These are phyloP conservation scores for Picus viridis DNA, from an alignment of 2,797 vertebrate genomes.

Conservation along the genomic window DNA sequence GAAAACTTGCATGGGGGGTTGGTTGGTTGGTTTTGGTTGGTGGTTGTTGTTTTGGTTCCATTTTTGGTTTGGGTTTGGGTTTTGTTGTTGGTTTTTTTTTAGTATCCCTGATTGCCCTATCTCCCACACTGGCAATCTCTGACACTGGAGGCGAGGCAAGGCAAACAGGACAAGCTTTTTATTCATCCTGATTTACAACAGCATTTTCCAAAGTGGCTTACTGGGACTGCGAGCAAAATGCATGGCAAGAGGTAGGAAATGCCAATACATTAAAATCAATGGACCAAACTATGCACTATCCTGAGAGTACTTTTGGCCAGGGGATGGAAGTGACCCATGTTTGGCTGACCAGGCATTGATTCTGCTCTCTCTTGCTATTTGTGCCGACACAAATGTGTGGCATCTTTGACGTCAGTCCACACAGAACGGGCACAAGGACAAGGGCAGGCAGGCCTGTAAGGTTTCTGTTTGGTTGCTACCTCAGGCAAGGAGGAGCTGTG, in stretches of 20 bases:
- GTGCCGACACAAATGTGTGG: background rate
- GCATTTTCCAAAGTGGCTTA: conserved; percentile 22
- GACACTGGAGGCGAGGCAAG: background rate
- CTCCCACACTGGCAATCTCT: background rate
- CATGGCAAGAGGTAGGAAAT: conserved; percentile 10
- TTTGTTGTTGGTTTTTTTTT: background rate
- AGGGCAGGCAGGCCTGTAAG: background rate
- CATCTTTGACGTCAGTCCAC: conserved; percentile 39
- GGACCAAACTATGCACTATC: background rate
- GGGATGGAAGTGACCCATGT: conserved; percentile 43
- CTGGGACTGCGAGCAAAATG: conserved; percentile 28
- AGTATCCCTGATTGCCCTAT: background rate
- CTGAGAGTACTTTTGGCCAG: conserved; percentile 43
- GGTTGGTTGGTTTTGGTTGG: too few relatives aligned
- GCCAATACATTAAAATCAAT: conserved; percentile 60
- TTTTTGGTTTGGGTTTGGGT: background rate
- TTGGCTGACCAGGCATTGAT: conserved; percentile 40
- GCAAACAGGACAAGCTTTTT: conserved; percentile 34
- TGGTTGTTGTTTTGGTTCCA: too few relatives aligned
- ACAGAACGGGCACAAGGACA: background rate
- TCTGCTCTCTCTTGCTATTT: background rate
- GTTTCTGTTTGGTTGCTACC: background rate
- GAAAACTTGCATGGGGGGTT: background rate
- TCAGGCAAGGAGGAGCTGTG: background rate
- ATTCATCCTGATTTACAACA: conserved; percentile 25